Percentiles rank a stretch among this genome's conserved stretches.
Conservation (phyloP, 2,888 invertebrate species). For the Xanthorhoe designata region DNA sequence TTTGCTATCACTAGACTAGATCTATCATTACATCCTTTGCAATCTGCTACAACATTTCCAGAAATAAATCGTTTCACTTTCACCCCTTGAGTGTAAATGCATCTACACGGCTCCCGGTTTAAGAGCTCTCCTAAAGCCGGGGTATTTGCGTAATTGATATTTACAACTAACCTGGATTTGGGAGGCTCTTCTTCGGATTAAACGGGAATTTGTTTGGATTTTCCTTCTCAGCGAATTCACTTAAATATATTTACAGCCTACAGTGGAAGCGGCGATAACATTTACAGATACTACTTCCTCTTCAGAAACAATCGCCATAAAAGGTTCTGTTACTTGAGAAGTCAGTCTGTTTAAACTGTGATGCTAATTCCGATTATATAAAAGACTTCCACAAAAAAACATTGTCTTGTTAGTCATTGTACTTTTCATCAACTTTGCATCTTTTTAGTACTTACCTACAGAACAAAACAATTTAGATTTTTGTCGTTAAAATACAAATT, state of each 20-base stretch:
- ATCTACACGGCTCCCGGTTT: conserved; percentile 41
- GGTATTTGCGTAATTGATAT: conserved; percentile 84
- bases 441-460: too few species aligned
- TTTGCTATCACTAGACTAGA: neutral
- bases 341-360: neutral
- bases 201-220: conserved; percentile 78
- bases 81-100: conserved; percentile 54
- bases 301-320: conserved; percentile 40
- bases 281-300: conserved; percentile 59
- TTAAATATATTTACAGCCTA: conserved; percentile 76
- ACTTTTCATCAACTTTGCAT: too few species aligned
- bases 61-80: conserved; percentile 48
- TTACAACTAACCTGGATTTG: conserved; percentile 84
- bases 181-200: conserved; percentile 76
- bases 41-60: conserved; percentile 23
- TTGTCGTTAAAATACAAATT: too few species aligned
- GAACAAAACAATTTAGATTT: too few species aligned
- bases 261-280: conserved; percentile 57
- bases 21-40: conserved; percentile 9
- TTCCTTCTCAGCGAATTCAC: conserved; percentile 72
- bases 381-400: neutral
- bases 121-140: conserved; percentile 63
- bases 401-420: neutral
- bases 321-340: conserved; percentile 32
- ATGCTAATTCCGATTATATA: neutral